Conservation (phyloP, 2,113 vertebrate genomes). For the Lucifuga dentata region DNA sequence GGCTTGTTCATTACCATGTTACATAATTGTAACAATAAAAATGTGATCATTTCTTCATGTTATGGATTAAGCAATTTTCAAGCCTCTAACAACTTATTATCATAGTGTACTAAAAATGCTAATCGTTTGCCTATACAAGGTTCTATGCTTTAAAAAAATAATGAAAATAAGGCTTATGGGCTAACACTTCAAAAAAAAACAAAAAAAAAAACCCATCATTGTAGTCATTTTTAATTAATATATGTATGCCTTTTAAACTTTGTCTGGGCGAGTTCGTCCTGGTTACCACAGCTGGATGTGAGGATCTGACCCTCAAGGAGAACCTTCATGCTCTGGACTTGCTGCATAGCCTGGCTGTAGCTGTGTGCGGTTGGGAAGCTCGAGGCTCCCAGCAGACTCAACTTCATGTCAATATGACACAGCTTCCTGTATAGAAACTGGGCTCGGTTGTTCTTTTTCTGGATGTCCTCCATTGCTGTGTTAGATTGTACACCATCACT, state of each 20-base stretch:
- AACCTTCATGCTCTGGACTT: constrained; percentile 86
- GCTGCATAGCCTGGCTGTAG: constrained; percentile 82
- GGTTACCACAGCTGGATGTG: constrained; percentile 6
- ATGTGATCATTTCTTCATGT: no score
- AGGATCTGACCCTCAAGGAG: constrained; percentile 75
- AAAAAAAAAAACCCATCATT: no score
- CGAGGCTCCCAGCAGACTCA: constrained; percentile 81
- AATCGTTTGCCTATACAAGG: no score
- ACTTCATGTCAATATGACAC: constrained; percentile 83
- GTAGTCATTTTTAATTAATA: neutral
- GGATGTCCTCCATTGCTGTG: constrained; percentile 41
- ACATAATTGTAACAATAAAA: no score
- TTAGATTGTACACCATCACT: constrained; percentile 39
- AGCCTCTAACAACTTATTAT: no score
- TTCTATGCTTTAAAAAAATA: no score
- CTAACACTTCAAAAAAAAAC: no score
- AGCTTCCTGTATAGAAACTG: constrained; percentile 87
- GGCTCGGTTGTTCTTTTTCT: constrained; percentile 76
- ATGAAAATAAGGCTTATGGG: no score
- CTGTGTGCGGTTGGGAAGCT: constrained; percentile 79
- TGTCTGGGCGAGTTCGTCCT: constrained; percentile 34
- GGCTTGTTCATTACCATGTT: no score
- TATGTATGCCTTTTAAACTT: constrained; percentile 31
- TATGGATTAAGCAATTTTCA: no score
- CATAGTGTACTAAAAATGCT: no score